Evolutionary conservation across 2,113 vertebrate species (phyloP), one percentile per base, ranked within the genome.

Genomic region (Sakesphorus luctuosus): DNA sequence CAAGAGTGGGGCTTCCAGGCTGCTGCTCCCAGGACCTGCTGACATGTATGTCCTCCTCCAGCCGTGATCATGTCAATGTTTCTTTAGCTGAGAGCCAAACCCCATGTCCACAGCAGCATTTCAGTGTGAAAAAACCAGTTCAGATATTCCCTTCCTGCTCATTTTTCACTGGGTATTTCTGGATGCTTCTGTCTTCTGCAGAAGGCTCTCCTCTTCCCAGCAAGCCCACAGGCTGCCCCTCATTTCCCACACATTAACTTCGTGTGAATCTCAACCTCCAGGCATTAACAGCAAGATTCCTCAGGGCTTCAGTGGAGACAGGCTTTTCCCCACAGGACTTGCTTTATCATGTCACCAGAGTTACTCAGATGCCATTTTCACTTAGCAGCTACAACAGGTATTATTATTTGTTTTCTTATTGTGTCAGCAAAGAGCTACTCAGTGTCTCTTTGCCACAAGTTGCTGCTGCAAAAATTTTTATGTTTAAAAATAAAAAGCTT

Each of bases 1-100:
- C 31, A 36, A n/a, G n/a, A 31, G 7, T 1, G 29, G 29, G 6
- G 6, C 5, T 44, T 43, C 58, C 43, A 71, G 55, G 38, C 49
- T 86, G 33, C 26, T 44, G 44, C 7, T 13, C n/a, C 50, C 52
- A 67, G 56, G 15, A 44, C 9, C 26, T 55, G 10, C 53, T 61
- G 67, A 8, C 17, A 3, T 3, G 2, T 14, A 11, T 0, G 0
- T 31, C 18, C 44, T 71, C n/a, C 72, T 65, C 59, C 72, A 76
- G 36, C 72, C 4, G 0, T 20, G 44, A 18, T 47, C 46, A 26
- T 23, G 9, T 3, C 0, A 0, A 16, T 0, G 1, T 35, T 53
- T 75, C 74, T 67, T 59, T 11, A 63, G 7, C 47, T 18, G n/a
- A 36, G 17, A 69, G n/a, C 23, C 35, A 65, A 63, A 23, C 13